Conservation (phyloP, 2,888 invertebrate species). For the Agelastica alni region DNA sequence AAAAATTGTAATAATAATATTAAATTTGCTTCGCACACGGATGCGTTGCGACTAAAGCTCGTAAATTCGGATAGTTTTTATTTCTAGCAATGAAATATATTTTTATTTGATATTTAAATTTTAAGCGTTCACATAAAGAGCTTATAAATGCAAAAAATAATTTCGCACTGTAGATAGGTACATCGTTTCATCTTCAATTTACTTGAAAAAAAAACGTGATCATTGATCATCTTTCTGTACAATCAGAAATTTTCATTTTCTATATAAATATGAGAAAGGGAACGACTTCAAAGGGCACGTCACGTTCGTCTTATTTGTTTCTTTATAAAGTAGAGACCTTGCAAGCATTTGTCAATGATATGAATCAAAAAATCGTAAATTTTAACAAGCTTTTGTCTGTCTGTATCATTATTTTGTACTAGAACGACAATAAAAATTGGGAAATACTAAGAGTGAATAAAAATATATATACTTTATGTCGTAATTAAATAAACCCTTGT, state of each 20-base stretch:
- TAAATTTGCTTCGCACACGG: too few relatives aligned
- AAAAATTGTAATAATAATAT: too few relatives aligned
- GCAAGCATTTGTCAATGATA: constrained; percentile 10
- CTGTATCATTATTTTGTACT: constrained; percentile 7
- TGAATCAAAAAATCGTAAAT: constrained; percentile 14
- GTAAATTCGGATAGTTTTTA: too few relatives aligned
- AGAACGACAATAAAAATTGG: too few relatives aligned
- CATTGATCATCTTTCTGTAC: constrained; percentile 3
- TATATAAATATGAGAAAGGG: constrained; percentile 5
- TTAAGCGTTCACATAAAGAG: too few relatives aligned
- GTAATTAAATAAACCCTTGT: too few relatives aligned
- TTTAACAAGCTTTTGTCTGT: constrained; percentile 15
- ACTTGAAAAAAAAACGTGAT: neutral
- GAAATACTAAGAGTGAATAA: too few relatives aligned
- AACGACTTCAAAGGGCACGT: constrained; percentile 16
- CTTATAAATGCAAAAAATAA: neutral
- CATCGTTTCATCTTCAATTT: neutral
- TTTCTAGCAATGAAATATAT: too few relatives aligned
- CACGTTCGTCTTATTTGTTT: constrained; percentile 20
- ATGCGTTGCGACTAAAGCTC: too few relatives aligned
- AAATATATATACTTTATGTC: too few relatives aligned
- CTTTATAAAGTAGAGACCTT: constrained; percentile 10
- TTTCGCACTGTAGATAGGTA: neutral
- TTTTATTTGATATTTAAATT: too few relatives aligned
- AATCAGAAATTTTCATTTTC: constrained; percentile 13